Conservation (phyloP, 2,888 invertebrate genomes). For the Acrocyrtus sp. region DNA sequence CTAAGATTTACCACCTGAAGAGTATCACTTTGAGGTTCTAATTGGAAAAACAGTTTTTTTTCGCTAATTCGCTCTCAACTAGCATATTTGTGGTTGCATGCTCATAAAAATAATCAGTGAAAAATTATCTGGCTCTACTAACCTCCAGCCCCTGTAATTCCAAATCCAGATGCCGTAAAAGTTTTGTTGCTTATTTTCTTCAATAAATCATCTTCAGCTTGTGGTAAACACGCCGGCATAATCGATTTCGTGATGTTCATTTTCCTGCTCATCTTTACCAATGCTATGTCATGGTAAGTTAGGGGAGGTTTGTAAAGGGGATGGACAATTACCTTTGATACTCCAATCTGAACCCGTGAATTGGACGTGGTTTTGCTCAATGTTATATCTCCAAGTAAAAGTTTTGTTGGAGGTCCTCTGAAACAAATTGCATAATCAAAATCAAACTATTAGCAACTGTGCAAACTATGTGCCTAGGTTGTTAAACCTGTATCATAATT, state of each 20-base stretch:
- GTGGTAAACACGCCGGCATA: constrained; percentile 71
- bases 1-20: constrained; percentile 54
- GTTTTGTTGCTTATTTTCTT: constrained; percentile 33
- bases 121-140: neutral
- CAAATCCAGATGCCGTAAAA: constrained; percentile 55
- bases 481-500: too few relatives aligned
- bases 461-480: too few relatives aligned
- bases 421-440: neutral
- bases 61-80: too few relatives aligned
- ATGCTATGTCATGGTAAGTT: constrained; percentile 59
- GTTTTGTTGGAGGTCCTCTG: constrained; percentile 50
- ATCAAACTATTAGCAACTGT: neutral
- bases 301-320: constrained; percentile 49
- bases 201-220: constrained; percentile 69
- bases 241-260: constrained; percentile 51
- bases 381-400: constrained; percentile 53
- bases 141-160: constrained; percentile 54
- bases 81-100: neutral
- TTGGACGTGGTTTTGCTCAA: constrained; percentile 29
- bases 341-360: constrained; percentile 29
- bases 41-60: too few relatives aligned
- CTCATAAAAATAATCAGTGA: neutral
- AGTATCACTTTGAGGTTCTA: constrained; percentile 54
- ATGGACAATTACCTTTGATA: constrained; percentile 49
- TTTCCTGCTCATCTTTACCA: constrained; percentile 50